Evolutionary conservation across 1,140 invertebrate genomes (phyloP).

Genomic region (Habropoda laboriosa): DNA sequence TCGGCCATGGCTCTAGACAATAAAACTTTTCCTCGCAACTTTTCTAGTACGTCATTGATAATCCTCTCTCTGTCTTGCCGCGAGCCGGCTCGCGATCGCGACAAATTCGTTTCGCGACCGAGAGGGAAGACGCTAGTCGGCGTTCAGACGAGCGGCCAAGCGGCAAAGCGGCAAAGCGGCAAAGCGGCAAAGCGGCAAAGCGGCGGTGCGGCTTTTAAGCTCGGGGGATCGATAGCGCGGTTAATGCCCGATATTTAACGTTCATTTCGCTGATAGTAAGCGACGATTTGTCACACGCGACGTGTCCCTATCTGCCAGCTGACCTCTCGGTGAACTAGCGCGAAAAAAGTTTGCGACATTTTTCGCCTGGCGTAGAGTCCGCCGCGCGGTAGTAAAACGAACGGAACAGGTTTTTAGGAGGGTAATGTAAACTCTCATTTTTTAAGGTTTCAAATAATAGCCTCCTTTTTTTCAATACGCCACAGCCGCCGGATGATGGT

Average conservation of each 20-base stretch:
- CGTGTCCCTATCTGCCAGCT: constrained; percentile 8
- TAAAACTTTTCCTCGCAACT: constrained; percentile 74
- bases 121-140: too few species aligned
- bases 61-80: constrained; percentile 56
- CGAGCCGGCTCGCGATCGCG: constrained; percentile 8
- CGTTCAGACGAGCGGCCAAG: background rate
- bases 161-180: too few species aligned
- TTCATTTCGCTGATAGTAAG: constrained; percentile 30
- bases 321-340: background rate
- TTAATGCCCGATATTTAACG: background rate
- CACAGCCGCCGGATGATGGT: constrained; percentile 22
- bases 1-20: constrained; percentile 79
- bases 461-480: constrained; percentile 39
- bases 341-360: too few species aligned
- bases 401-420: background rate
- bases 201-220: background rate
- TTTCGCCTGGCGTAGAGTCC: too few species aligned
- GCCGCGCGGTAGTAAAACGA: too few species aligned
- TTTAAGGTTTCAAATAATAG: constrained; percentile 27
- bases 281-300: constrained; percentile 46
- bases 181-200: too few species aligned
- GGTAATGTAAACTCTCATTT: constrained; percentile 16
- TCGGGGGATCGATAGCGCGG: constrained; percentile 16
- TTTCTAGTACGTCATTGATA: constrained; percentile 69
- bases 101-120: too few species aligned